Base-by-base conservation (phyloP, 2,113 vertebrate species). In the Triplophysa rosa region DNA sequence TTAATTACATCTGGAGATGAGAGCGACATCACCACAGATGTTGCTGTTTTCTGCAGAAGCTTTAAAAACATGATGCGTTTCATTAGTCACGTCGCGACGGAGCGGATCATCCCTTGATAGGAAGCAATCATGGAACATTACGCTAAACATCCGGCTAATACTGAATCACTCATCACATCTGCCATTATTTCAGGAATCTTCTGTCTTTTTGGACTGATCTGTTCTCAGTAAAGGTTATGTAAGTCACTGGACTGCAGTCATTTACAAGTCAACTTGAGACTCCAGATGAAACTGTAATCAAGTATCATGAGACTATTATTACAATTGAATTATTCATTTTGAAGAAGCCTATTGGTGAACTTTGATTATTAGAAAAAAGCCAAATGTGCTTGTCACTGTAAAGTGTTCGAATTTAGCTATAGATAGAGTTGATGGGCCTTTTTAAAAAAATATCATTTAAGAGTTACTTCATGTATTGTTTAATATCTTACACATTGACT, bases 1-100 rank as follows among this genome's bases (percentile, higher is more conserved):
- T 89, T 91, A 91, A 92, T 92, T 92, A 91, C 65, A n/a, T 71
- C 75, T 84, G 88, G 86, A 73, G 81, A 78, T 82, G 84, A 88
- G 62, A 62, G 23, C 67, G 76, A 52, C 58, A 54, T 54, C 45
- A 77, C 72, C 54, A 70, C 70, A 69, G 61, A 77, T 52, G 72
- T 49, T 16, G 26, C 19, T n/a, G 21, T 37, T 67, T 68, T 52
- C 62, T 67, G 45, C 33, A 37, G 76, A 23, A 26, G 56, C 24
- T 54, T 56, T 8, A 21, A 29, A 59, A 68, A 29, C 56, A 56
- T 5, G n/a, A 26, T 26, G 75, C 40, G 24, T 69, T 37, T 11
- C 75, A 78, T 70, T 70, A 54, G 26, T 58, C 49, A 23, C 42
- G 52, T 73, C 70, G 17, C 59, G 17, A 62, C 24, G 9, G 52